A percentile compares a stretch with the other conserved stretches of the same genome.
Evolutionary conservation across 2,113 vertebrate genomes (phyloP).

Genomic region (Xyliphius kryptos): DNA sequence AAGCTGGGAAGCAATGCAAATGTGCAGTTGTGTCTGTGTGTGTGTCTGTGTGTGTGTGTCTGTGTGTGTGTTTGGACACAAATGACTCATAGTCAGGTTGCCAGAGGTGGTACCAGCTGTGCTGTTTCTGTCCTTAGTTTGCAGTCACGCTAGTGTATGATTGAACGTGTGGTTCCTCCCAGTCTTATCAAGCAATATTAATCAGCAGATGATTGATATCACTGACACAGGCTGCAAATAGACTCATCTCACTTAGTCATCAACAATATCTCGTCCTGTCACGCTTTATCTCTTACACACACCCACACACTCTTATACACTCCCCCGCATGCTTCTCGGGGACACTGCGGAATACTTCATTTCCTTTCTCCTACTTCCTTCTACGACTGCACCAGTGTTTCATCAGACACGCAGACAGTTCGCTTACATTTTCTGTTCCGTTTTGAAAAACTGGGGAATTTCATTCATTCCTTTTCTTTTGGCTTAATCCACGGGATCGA

Average conservation of each 20-base stretch:
- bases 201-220: conserved; percentile 20
- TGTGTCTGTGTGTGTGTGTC: conserved; percentile 15
- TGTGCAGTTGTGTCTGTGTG: too few species aligned
- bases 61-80: too few species aligned
- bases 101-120: conserved; percentile 8
- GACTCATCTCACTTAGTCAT: conserved; percentile 23
- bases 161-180: background rate
- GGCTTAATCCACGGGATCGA: too few species aligned
- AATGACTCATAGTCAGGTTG: conserved; percentile 10
- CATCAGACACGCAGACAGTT: conserved; percentile 8
- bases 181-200: conserved; percentile 8
- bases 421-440: conserved; percentile 12
- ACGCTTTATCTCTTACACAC: background rate
- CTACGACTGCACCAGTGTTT: background rate
- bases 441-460: too few species aligned
- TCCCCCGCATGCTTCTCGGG: too few species aligned
- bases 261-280: conserved; percentile 6
- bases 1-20: too few species aligned
- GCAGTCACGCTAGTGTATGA: conserved; percentile 1
- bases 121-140: conserved; percentile 9
- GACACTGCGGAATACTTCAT: conserved; percentile 11
- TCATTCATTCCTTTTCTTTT: too few species aligned
- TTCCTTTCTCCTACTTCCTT: background rate
- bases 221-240: conserved; percentile 7
- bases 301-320: too few species aligned